phyloP scores from a whole-genome alignment of 2,113 vertebrate genomes.

The Tilapia sparmanii region DNA sequence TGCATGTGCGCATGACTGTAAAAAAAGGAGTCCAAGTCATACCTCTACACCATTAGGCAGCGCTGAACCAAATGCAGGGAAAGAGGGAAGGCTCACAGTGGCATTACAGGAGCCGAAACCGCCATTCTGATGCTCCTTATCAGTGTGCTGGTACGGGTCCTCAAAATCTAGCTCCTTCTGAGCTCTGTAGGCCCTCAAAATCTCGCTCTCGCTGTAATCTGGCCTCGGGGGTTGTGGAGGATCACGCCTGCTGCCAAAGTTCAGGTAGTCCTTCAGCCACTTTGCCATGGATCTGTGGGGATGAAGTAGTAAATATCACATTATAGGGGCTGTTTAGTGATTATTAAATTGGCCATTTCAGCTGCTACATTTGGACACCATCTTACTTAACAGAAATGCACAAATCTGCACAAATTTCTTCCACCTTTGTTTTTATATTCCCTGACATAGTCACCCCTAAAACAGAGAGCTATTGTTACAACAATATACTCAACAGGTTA shows the following conservation, averaged over 20 bases:
- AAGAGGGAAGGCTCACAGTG: conserved; percentile 53
- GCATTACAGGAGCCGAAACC: conserved; percentile 43
- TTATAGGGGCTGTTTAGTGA: neutral
- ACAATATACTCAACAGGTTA: conserved; percentile 3
- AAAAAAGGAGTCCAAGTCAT: neutral
- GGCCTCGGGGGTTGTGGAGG: conserved; percentile 83
- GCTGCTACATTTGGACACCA: neutral
- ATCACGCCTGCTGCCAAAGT: conserved; percentile 81
- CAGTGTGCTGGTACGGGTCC: conserved; percentile 79
- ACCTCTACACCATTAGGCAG: conserved; percentile 64
- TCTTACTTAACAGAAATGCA: neutral
- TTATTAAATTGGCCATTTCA: neutral
- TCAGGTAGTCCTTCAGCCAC: conserved; percentile 89
- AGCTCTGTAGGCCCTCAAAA: conserved; percentile 81
- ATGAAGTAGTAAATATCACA: neutral
- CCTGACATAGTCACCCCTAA: neutral
- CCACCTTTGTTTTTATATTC: neutral
- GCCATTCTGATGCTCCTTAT: conserved; percentile 62
- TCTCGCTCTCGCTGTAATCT: conserved; percentile 87
- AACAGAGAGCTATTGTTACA: neutral
- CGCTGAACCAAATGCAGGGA: conserved; percentile 64
- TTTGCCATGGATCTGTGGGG: conserved; percentile 81
- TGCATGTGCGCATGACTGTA: neutral
- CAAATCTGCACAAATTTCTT: neutral
- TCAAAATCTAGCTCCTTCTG: conserved; percentile 89